Percentiles rank a stretch among this genome's conserved stretches.
phyloP scores from a whole-genome alignment of 2,888 invertebrate genomes.

The Cheilosia grossa region DNA sequence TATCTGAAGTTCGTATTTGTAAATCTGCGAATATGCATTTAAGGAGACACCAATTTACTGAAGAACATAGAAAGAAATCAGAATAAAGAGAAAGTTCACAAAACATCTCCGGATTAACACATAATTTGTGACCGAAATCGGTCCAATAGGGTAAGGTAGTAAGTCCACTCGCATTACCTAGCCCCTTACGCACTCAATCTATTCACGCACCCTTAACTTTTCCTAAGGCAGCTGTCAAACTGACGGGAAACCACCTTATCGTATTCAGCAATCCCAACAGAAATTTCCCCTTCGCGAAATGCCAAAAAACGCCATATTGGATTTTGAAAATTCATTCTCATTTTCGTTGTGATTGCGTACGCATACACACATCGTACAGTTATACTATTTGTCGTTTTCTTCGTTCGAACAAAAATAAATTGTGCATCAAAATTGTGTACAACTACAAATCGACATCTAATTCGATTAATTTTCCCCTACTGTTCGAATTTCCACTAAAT shows the following conservation, averaged over 20 bases:
- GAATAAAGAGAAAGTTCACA: too few relatives aligned
- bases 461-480: slow-evolving; percentile 11
- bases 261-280: slow-evolving; percentile 53
- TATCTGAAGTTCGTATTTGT: too few relatives aligned
- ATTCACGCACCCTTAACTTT: slow-evolving; percentile 30
- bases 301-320: slow-evolving; percentile 74
- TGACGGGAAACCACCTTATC: slow-evolving; percentile 66
- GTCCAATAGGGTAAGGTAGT: too few relatives aligned
- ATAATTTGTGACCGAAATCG: too few relatives aligned
- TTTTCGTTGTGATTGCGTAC: slow-evolving; percentile 78
- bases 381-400: slow-evolving; percentile 55
- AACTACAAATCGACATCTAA: slow-evolving; percentile 25
- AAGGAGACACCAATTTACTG: too few relatives aligned
- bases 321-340: slow-evolving; percentile 77
- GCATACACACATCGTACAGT: slow-evolving; percentile 76
- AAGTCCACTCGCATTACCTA: neutral
- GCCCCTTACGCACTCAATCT: slow-evolving; percentile 2
- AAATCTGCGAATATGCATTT: too few relatives aligned
- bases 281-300: slow-evolving; percentile 72
- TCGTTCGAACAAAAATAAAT: slow-evolving; percentile 33
- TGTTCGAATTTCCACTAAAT: slow-evolving; percentile 27
- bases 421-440: slow-evolving; percentile 34
- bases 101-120: too few relatives aligned
- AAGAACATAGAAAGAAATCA: too few relatives aligned
- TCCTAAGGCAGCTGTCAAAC: slow-evolving; percentile 34